Evolutionary conservation across 2,797 vertebrate species (phyloP), one percentile per base, ranked within the genome.

Genomic region (Phrynocephalus vlangalii): DNA sequence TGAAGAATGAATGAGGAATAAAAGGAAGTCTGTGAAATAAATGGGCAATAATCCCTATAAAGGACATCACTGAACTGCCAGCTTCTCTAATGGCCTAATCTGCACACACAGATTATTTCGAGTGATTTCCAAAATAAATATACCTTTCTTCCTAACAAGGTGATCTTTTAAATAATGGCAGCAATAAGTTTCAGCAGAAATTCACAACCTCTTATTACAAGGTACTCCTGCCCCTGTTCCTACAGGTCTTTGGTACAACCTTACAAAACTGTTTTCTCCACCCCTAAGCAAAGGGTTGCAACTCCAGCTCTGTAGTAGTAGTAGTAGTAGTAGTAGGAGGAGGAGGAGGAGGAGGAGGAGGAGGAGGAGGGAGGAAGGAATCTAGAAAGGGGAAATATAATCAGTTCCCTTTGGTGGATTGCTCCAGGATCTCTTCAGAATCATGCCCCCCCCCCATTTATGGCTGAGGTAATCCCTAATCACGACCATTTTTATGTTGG

Each of bases 101-200:
- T 82, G 38, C 24, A 75, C 63, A 67, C 67, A 56, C 63, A 76
- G 78, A 68, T 85, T 88, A 76, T 82, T 81, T 66, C 82, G 79
- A 48, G 33, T 6, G 60, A 44, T 11, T 79, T 28, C 0, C 0
- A 30, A 79, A 6, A 68, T 28, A 86, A 52, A 73, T 73, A n/a
- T 38, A 26, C 33, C 18, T 50, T 0, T 0, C 1, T 24, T 63
- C 56, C 2, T 0, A 44, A 1, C 0, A 44, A 0, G 56, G 63
- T 6, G 71, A 82, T 81, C 60, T 85, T 85, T 68, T 76, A 66
- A 63, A 52, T 18, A 52, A 28, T 52, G 26, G 18, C 26, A 76
- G 26, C 10, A 28, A 4, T 16, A 67, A 56, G 9, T 75, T 68
- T 44, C 48, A 71, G 16, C 24, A 48, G 20, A 60, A 83, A 81